Conservation (phyloP, 2,797 vertebrate genomes). For the Anguilla anguilla region DNA sequence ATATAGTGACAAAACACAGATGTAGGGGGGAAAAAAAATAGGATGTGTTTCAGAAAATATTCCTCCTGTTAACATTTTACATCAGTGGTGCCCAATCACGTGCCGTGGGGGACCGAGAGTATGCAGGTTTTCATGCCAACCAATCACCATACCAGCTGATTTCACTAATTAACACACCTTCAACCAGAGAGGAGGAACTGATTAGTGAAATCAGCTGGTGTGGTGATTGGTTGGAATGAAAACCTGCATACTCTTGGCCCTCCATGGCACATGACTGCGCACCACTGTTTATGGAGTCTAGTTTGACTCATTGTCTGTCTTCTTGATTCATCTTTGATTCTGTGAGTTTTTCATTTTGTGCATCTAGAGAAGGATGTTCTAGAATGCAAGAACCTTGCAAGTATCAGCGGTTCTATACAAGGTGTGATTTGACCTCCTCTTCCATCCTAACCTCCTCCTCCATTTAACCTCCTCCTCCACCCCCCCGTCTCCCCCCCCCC, state of each 20-base stretch:
- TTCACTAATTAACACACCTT: too few species aligned
- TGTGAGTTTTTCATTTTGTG: neutral
- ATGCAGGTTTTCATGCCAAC: too few species aligned
- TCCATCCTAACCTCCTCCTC: too few species aligned
- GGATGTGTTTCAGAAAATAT: neutral
- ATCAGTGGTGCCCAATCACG: too few species aligned
- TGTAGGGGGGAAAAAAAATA: neutral
- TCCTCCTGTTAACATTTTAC: neutral
- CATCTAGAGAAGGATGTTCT: conserved; percentile 3
- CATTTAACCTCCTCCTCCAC: neutral
- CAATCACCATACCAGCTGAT: too few species aligned
- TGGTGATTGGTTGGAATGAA: too few species aligned
- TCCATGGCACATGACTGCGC: too few species aligned
- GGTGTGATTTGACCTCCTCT: conserved; percentile 6
- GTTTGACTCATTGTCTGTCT: neutral
- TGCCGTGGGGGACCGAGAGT: too few species aligned
- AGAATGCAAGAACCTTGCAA: conserved; percentile 8
- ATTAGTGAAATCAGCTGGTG: too few species aligned
- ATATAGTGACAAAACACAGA: neutral
- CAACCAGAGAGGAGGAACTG: too few species aligned
- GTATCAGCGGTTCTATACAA: neutral
- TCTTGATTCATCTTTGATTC: neutral
- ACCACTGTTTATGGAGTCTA: neutral
- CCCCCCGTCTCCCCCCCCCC: neutral
- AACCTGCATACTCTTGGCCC: too few species aligned